Conservation (phyloP, 2,113 vertebrate species). For the Sander lucioperca region DNA sequence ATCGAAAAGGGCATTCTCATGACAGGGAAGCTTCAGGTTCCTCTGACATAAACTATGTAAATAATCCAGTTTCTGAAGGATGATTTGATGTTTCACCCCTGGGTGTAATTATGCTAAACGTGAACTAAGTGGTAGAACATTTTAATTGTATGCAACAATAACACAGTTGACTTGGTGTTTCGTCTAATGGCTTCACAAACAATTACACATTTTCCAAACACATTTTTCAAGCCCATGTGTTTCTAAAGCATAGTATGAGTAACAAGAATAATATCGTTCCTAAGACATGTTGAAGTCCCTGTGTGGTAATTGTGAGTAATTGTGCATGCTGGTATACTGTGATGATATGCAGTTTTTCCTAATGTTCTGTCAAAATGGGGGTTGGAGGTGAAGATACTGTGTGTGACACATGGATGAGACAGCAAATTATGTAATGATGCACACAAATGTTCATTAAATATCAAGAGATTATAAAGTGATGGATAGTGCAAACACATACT, state of each 20-base stretch:
- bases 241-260: neutral
- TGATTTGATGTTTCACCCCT: neutral
- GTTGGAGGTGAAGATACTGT: neutral
- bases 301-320: neutral
- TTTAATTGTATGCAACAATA: neutral
- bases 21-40: neutral
- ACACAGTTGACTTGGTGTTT: neutral
- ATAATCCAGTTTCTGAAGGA: neutral
- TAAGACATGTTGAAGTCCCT: neutral
- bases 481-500: neutral
- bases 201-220: neutral
- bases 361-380: neutral
- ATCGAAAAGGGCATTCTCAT: slow-evolving; percentile 9
- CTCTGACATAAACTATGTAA: slow-evolving; percentile 2
- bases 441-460: neutral
- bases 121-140: neutral
- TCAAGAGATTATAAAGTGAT: neutral
- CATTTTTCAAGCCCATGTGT: neutral
- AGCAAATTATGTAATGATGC: neutral
- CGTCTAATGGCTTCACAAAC: slow-evolving; percentile 2
- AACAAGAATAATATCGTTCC: neutral
- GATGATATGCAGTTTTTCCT: neutral
- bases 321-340: neutral
- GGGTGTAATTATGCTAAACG: slow-evolving; percentile 27
- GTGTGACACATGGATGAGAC: slow-evolving; percentile 5